Evolutionary conservation across 2,888 invertebrate species (phyloP).

Genomic region (Rotaria socialis): DNA sequence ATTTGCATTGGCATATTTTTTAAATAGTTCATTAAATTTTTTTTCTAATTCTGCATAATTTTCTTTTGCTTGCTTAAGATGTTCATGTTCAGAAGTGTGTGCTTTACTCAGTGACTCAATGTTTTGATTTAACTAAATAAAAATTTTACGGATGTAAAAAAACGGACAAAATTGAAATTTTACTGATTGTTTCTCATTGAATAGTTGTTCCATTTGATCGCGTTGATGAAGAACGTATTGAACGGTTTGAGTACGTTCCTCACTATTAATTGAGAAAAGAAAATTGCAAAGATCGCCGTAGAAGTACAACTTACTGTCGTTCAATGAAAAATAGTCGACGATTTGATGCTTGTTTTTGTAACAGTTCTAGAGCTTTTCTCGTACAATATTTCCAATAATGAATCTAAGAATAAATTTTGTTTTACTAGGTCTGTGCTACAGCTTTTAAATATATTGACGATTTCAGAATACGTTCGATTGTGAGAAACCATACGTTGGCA

Average conservation of each 20-base stretch:
- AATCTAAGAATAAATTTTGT: background rate
- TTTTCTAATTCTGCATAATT: background rate
- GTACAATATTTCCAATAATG: conserved; percentile 1
- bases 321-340: background rate
- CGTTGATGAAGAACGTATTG: background rate
- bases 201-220: background rate
- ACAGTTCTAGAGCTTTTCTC: background rate
- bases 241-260: background rate
- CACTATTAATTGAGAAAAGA: background rate
- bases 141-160: background rate
- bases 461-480: too few species aligned
- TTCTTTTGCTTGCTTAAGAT: background rate
- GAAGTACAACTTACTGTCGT: conserved; percentile 1
- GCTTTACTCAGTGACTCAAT: background rate
- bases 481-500: too few species aligned
- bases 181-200: background rate
- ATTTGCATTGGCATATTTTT: background rate
- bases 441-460: too few species aligned
- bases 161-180: background rate
- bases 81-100: background rate
- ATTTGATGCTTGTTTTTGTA: conserved; percentile 15
- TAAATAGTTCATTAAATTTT: background rate
- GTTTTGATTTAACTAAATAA: background rate
- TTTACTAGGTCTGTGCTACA: too few species aligned
- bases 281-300: too few species aligned